A percentile compares a stretch with the other conserved stretches of the same genome.
Conservation (phyloP, 2,888 invertebrate genomes). For the Napeogenes inachia region DNA sequence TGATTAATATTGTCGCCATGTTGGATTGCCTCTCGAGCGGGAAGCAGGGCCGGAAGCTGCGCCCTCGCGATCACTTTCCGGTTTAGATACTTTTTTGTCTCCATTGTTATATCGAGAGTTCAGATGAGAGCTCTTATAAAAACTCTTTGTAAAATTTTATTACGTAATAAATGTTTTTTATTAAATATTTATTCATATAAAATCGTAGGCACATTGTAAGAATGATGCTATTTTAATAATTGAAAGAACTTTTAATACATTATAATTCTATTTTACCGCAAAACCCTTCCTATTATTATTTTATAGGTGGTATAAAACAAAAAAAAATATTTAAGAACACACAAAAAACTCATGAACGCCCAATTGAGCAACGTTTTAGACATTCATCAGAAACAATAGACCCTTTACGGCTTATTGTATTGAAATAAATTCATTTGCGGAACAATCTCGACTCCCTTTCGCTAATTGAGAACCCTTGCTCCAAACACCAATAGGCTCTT, state of each 20-base stretch:
- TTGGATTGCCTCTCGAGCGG: conserved; percentile 63
- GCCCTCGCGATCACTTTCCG: conserved; percentile 56
- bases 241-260: too few relatives aligned
- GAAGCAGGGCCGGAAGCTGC: conserved; percentile 50
- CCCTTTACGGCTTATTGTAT: conserved; percentile 11
- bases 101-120: conserved; percentile 55
- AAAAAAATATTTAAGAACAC: conserved; percentile 41
- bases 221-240: too few relatives aligned
- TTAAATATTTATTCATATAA: background rate
- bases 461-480: conserved; percentile 17
- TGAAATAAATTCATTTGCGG: conserved; percentile 23
- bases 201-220: too few relatives aligned
- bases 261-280: too few relatives aligned
- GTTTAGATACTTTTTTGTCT: conserved; percentile 55
- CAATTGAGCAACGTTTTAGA: conserved; percentile 52
- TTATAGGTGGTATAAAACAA: conserved; percentile 32
- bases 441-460: conserved; percentile 15
- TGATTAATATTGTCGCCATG: conserved; percentile 78
- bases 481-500: conserved; percentile 12
- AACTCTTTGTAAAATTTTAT: conserved; percentile 29
- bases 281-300: background rate
- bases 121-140: conserved; percentile 30
- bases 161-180: background rate
- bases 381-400: conserved; percentile 21
- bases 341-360: conserved; percentile 39